A percentile compares a stretch with the other conserved stretches of the same genome.
phyloP scores from a whole-genome alignment of 2,113 vertebrate species.

The Henicopernis longicauda region DNA sequence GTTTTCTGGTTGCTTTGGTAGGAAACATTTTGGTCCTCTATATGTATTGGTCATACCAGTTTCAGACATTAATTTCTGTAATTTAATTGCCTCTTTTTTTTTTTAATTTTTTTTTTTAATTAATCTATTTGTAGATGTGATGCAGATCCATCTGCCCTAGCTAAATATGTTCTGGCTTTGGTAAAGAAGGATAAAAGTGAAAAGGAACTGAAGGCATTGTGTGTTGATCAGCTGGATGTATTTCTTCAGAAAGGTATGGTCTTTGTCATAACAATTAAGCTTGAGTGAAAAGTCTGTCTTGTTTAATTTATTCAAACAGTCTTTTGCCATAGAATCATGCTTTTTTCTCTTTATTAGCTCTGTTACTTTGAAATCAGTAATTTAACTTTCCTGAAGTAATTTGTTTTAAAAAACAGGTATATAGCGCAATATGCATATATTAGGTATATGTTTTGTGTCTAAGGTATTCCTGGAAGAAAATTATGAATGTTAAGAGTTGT shows the following conservation, averaged over 20 bases:
- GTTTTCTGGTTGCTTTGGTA: neutral
- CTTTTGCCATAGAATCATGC: fast-evolving
- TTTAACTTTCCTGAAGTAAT: neutral
- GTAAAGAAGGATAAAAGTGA: slow-evolving; percentile 99
- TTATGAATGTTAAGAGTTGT: neutral
- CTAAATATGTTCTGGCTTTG: slow-evolving; percentile 97
- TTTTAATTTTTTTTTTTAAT: neutral
- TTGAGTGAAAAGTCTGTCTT: neutral
- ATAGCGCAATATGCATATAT: neutral
- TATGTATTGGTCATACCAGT: neutral
- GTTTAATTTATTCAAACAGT: neutral
- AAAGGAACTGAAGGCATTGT: slow-evolving; percentile 94
- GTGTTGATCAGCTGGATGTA: slow-evolving; percentile 98
- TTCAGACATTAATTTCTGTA: neutral
- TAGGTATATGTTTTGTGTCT: neutral
- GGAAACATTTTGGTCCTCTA: neutral
- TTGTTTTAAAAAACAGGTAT: neutral
- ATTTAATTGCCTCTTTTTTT: neutral
- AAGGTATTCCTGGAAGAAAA: neutral
- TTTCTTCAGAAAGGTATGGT: slow-evolving; percentile 96
- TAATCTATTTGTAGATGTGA: slow-evolving; percentile 83
- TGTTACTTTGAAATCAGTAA: neutral
- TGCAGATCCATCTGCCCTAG: slow-evolving; percentile 96
- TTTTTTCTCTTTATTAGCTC: neutral
- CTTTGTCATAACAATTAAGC: neutral